Base-by-base conservation (phyloP, 2,113 vertebrate genomes). In the Rhinoptilus africanus region DNA sequence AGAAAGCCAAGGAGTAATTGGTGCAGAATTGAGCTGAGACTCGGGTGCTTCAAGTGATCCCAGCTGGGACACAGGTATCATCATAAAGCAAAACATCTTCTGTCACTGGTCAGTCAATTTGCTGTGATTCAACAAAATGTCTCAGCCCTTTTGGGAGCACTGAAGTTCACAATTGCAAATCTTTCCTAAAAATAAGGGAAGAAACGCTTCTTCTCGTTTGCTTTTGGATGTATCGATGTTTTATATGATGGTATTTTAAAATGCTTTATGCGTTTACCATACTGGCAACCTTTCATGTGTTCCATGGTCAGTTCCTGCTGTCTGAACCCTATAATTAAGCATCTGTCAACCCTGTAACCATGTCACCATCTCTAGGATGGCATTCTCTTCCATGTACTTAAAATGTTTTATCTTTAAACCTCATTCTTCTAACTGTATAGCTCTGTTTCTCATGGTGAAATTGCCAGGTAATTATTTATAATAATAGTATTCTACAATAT, bases 391-490 rank as follows among this genome's bases (percentile, higher is more conserved):
- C 80, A 27, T 28, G 35, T 73, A 56, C 76, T 96, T 43, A 56
- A 60, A 88, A 62, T 19, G 48, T 68, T 93, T 96, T 67, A 48
- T 53, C 27, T 76, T 96, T 83, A 72, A 86, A 88, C 64, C n/a
- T 85, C 28, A 51, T 48, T 93, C 47, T 88, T 95, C 60, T 76
- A 30, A 72, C 59, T 71, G 12, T 43, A 9, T 57, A 79, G 45
- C 60, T 71, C 47, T 93, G 8, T 32, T 96, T 93, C 73, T 90
- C 37, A 23, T 71, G 63, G 74, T 95, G 93, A 92, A 95, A 85
- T 88, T 79, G 37, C 85, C 57, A 12, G 62, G 20, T 91, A 72
- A 79, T 92, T 97, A 89, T 48, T 73, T 71, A 64, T 81, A 93
- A 77, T 48, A 67, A 28, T 57, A 83, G 19, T 68, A 41, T 79